Evolutionary conservation across 2,113 vertebrate genomes (phyloP), one percentile per base, ranked within the genome.

Genomic region (Pedetes capensis): DNA sequence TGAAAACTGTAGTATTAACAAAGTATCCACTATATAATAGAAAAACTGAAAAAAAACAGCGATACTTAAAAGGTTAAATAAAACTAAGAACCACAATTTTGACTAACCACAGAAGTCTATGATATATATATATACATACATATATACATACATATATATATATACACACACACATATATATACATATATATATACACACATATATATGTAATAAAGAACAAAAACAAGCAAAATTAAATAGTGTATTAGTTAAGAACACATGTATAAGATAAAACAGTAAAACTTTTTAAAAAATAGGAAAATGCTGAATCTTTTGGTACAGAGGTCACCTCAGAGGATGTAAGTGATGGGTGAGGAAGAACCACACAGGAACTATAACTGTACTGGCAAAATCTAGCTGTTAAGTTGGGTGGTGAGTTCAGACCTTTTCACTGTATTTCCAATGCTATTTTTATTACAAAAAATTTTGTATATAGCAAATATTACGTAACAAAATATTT

Each of bases 41-140:
- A 76, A 32, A 90, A 95, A 86, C 75, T 53, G 17, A 78, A 85
- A 88, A 92, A 82, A 87, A 63, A 13, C 22, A 76, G 22, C 27
- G 75, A 66, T 1, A 63, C 12, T 83, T 89, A 61, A 29, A 90
- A 76, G 14, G 12, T 34, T 53, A 59, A 88, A 57, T 57, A 80
- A 95, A 93, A 92, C 51, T 81, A 0, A 81, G 17, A 92, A 66
- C 32, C 12, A 59, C 69, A 76, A 49, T 59, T 69, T 22, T 69
- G 34, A 59, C 17, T 14, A 75, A 44, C 32, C 9, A 82, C 0
- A 39, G 32, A 94, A n/a, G 22, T 63, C 66, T 96, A 72, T 10
- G 53, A 17, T 82, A 18, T 29, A 18, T 42, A n/a, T n/a, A n/a
- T n/a, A n/a, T n/a, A n/a, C n/a, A n/a, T n/a, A n/a, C n/a, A n/a